Base-by-base conservation (phyloP, 2,113 vertebrate species). In the Loxodonta africana region DNA sequence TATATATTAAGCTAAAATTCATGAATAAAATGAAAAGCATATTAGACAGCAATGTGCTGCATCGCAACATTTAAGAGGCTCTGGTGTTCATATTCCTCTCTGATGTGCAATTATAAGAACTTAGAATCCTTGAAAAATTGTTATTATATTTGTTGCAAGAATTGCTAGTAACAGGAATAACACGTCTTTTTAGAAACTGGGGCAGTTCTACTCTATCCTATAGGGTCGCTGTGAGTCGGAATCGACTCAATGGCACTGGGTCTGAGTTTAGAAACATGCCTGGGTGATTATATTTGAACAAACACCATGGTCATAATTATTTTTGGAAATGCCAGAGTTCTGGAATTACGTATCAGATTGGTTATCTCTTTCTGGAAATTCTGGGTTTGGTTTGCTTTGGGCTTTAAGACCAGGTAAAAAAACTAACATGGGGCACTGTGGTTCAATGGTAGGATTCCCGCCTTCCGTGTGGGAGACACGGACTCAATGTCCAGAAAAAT, bases 121-220 rank as follows among this genome's bases (percentile, higher is more conserved):
- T 95, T 96, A 85, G 41, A 97, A 96, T 90, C 93, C 92, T 93
- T 97, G 95, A 95, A 97, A 96, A 95, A 96, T 21, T 63, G 41
- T 92, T 94, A 91, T 92, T 96, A 95, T 94, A 97, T 94, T 92
- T 90, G 87, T 84, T 95, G 95, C 88, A 88, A 82, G 73, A 93
- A 95, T 95, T 92, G 83, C 48, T 92, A 92, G n/a, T 78, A 97
- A 97, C 78, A 91, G 83, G 41, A 97, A 91, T 95, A 94, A 73
- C 73, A 92, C 81, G 88, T 95, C 93, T 85, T 92, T 78, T 96
- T 95, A 96, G 90, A 93, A 95, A 94, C 78, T 37, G 37, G 37
- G 37, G 37, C 37, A 37, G 37, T 37, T 37, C 37, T 37, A 37
- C 37, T 37, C 37, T 37, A 37, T 37, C 37, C 37, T 37, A 37